phyloP scores from a whole-genome alignment of 2,888 invertebrate genomes.

The Conistra vaccinii region DNA sequence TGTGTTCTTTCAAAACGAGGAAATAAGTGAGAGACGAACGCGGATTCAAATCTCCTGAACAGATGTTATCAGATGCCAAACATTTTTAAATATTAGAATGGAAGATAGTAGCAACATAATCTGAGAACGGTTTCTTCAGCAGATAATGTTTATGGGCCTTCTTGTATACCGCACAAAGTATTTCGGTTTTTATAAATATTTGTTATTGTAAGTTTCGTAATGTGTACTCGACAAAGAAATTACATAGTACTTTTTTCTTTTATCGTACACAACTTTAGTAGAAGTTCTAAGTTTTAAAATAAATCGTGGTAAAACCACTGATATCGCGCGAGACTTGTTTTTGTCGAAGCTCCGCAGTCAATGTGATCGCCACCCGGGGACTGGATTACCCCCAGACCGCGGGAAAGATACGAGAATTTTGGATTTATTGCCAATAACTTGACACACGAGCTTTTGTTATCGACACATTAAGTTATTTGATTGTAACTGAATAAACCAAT shows the following conservation, averaged over 20 bases:
- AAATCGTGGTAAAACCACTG: background rate
- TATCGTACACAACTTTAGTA: background rate
- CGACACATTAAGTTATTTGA: background rate
- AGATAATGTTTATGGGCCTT: background rate
- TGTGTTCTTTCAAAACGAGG: slow-evolving; percentile 24
- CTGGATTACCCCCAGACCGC: background rate
- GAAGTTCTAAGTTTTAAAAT: slow-evolving; percentile 13
- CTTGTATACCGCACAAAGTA: background rate
- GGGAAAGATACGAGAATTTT: background rate
- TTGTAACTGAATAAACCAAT: background rate
- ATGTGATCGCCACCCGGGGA: slow-evolving; percentile 17
- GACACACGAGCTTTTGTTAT: slow-evolving; percentile 8
- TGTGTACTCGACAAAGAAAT: background rate
- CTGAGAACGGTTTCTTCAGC: background rate
- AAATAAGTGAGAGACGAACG: slow-evolving; percentile 14
- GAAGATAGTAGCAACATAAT: background rate
- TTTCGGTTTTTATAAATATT: background rate
- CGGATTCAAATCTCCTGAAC: background rate
- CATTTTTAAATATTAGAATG: background rate
- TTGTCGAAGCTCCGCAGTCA: slow-evolving; percentile 6
- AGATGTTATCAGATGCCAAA: background rate
- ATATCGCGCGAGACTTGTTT: slow-evolving; percentile 38
- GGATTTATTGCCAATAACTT: slow-evolving; percentile 19
- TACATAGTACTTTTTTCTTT: background rate
- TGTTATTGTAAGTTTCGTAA: background rate